Evolutionary conservation across 2,888 invertebrate genomes (phyloP).

Genomic region (Trachelus tabidus): DNA sequence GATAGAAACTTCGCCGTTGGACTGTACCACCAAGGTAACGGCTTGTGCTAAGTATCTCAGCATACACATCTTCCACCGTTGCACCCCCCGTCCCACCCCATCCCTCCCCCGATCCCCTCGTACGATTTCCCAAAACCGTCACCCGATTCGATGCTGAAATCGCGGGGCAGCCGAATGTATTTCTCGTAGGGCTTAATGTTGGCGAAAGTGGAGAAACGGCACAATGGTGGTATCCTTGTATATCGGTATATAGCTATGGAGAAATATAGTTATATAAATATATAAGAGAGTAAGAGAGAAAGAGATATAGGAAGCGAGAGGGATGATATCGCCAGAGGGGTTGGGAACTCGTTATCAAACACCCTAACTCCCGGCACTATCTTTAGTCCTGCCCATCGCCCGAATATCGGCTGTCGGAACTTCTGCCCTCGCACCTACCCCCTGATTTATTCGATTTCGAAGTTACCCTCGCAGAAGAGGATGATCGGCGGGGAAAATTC

Average conservation of each 20-base stretch:
- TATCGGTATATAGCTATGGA: neutral
- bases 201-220: constrained; percentile 33
- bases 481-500: neutral
- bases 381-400: constrained; percentile 19
- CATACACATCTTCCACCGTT: constrained; percentile 36
- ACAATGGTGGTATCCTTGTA: constrained; percentile 23
- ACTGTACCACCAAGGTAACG: constrained; percentile 42
- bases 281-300: neutral
- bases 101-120: constrained; percentile 3
- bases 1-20: constrained; percentile 28
- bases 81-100: neutral
- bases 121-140: constrained; percentile 23
- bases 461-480: neutral
- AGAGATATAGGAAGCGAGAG: neutral
- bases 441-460: constrained; percentile 34
- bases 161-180: constrained; percentile 35
- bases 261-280: neutral
- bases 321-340: constrained; percentile 10
- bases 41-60: constrained; percentile 42
- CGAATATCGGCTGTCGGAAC: constrained; percentile 33
- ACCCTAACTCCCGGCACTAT: constrained; percentile 27
- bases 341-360: constrained; percentile 33
- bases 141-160: constrained; percentile 26
- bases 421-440: constrained; percentile 20
- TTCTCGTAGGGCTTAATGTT: constrained; percentile 41